Evolutionary conservation across 2,888 invertebrate genomes (phyloP).

Genomic region (Elgonia sp.): DNA sequence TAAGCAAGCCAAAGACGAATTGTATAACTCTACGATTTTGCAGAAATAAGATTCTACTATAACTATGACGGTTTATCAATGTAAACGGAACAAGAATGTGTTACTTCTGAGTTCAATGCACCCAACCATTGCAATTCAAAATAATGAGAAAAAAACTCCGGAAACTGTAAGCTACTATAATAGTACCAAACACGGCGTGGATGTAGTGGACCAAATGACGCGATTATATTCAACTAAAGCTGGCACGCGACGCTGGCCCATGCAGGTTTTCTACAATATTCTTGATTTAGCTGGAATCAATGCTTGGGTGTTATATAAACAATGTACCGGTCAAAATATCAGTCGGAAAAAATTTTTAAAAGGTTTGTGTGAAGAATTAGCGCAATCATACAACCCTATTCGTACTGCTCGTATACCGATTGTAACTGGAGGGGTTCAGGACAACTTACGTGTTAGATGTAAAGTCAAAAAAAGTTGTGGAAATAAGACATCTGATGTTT

Average conservation of each 20-base stretch:
- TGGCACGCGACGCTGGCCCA: conserved; percentile 29
- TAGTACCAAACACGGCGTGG: conserved; percentile 51
- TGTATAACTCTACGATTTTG: conserved; percentile 11
- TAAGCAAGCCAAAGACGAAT: background rate
- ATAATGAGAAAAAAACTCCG: conserved; percentile 47
- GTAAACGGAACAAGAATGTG: conserved; percentile 26
- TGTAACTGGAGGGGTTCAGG: no score
- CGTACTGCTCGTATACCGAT: no score
- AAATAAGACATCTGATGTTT: conserved; percentile 23
- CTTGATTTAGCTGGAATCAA: conserved; percentile 47
- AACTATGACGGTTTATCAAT: conserved; percentile 42
- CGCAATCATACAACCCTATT: no score
- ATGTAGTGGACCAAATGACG: conserved; percentile 52
- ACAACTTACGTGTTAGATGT: no score
- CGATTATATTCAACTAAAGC: conserved; percentile 29
- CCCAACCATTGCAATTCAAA: background rate
- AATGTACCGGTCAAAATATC: conserved; percentile 23
- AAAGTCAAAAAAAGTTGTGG: no score
- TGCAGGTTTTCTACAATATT: conserved; percentile 41
- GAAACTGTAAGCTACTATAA: conserved; percentile 48
- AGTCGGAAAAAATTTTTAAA: conserved; percentile 17
- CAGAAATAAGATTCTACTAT: conserved; percentile 6
- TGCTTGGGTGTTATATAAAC: conserved; percentile 29
- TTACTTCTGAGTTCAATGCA: conserved; percentile 49
- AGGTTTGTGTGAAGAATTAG: background rate